These are phyloP conservation scores for Pitta sordida DNA, from an alignment of 2,113 vertebrate species.

Conservation along the genomic window DNA sequence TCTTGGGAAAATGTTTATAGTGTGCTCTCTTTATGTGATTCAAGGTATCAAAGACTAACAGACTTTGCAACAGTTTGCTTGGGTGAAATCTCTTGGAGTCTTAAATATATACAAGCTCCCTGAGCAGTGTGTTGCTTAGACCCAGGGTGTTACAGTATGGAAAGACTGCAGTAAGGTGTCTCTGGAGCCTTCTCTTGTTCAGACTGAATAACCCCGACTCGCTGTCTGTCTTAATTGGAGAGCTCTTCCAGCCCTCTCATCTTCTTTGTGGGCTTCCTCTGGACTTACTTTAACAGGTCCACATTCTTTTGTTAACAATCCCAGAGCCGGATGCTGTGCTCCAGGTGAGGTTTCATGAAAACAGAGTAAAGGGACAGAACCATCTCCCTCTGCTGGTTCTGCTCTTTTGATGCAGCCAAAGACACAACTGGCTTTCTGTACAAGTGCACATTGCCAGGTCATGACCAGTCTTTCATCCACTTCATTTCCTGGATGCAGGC, in stretches of 20 bases:
- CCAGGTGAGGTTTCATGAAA: neutral
- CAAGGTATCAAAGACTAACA: too few species aligned
- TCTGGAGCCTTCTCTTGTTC: neutral
- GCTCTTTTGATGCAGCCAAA: neutral
- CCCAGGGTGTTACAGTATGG: too few species aligned
- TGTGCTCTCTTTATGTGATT: too few species aligned
- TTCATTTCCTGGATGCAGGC: neutral
- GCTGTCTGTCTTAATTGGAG: neutral
- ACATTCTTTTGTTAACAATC: neutral
- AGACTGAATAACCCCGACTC: neutral
- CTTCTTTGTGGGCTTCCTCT: neutral
- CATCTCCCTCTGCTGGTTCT: neutral
- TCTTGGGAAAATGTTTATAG: too few species aligned
- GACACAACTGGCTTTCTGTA: neutral
- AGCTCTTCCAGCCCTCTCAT: neutral
- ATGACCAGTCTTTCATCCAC: neutral
- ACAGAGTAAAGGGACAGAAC: neutral
- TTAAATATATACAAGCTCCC: too few species aligned
- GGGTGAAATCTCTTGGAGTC: too few species aligned
- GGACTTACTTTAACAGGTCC: neutral
- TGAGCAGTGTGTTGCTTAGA: too few species aligned
- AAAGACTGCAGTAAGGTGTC: neutral
- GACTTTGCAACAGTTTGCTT: too few species aligned
- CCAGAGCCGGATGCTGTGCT: neutral
- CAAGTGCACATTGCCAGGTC: accelerated